These are phyloP conservation scores for Myzus persicae DNA, from an alignment of 1,140 invertebrate genomes.

Conservation along the genomic window DNA sequence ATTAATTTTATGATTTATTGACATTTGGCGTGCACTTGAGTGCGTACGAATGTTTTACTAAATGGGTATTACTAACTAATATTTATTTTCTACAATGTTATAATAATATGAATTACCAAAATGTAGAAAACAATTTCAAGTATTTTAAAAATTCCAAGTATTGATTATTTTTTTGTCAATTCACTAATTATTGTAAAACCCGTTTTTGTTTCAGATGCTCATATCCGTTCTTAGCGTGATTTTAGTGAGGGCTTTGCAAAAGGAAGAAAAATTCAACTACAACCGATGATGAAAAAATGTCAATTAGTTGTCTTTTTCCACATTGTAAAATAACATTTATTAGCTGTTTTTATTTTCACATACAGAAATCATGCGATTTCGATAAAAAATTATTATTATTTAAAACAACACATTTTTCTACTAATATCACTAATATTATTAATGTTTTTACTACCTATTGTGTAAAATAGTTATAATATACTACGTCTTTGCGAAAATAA, in stretches of 20 bases:
- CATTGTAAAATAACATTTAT: background rate
- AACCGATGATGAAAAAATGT: conserved; percentile 37
- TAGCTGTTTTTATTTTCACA: background rate
- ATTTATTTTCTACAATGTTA: too few relatives aligned
- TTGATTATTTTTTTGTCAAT: too few relatives aligned
- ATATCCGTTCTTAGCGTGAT: conserved; percentile 73
- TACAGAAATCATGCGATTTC: background rate
- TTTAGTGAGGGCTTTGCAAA: conserved; percentile 75
- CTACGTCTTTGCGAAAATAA: background rate
- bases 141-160: too few relatives aligned
- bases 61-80: too few relatives aligned
- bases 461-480: background rate
- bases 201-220: conserved; percentile 68
- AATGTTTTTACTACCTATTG: background rate
- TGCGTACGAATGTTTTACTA: too few relatives aligned
- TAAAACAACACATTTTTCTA: too few relatives aligned
- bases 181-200: background rate
- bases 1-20: too few relatives aligned
- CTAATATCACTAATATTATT: too few relatives aligned
- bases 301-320: background rate
- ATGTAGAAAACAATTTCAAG: too few relatives aligned
- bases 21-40: too few relatives aligned
- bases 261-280: conserved; percentile 70
- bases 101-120: too few relatives aligned
- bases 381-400: background rate